Evolutionary conservation across 2,797 vertebrate species (phyloP).

Genomic region (Artibeus lituratus): DNA sequence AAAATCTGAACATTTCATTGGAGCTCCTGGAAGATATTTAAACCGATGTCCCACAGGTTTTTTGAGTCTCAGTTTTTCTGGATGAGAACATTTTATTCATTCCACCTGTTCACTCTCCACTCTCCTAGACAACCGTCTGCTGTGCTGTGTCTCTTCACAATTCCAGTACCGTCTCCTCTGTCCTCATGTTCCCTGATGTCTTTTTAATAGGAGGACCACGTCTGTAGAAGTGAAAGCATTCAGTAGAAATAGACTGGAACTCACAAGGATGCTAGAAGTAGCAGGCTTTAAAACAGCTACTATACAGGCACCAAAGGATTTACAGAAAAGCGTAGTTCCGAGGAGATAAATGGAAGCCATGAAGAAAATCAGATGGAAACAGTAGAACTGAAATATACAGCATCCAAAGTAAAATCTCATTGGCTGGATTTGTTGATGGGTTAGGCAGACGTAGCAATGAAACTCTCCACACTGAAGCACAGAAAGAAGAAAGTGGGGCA

Average conservation of each 20-base stretch:
- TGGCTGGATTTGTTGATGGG: neutral
- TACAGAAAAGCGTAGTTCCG: neutral
- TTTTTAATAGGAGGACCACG: neutral
- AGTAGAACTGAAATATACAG: neutral
- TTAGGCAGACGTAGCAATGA: neutral
- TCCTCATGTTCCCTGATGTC: neutral
- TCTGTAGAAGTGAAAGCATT: neutral
- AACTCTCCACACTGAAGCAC: neutral
- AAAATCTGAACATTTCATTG: neutral
- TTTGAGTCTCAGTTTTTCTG: neutral
- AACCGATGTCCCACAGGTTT: neutral
- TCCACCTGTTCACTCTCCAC: neutral
- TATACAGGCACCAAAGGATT: neutral
- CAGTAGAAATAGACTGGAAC: neutral
- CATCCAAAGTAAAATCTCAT: neutral
- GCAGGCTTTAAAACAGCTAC: neutral
- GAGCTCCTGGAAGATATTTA: neutral
- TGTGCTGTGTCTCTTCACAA: neutral
- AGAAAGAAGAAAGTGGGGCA: neutral
- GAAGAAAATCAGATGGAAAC: neutral
- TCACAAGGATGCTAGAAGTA: neutral
- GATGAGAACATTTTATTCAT: neutral
- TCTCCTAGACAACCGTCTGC: neutral
- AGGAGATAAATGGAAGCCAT: neutral
- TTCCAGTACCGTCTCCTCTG: neutral